Evolutionary conservation across 2,797 vertebrate species (phyloP), one percentile per base, ranked within the genome.

Genomic region (Rhynchotus rufescens): DNA sequence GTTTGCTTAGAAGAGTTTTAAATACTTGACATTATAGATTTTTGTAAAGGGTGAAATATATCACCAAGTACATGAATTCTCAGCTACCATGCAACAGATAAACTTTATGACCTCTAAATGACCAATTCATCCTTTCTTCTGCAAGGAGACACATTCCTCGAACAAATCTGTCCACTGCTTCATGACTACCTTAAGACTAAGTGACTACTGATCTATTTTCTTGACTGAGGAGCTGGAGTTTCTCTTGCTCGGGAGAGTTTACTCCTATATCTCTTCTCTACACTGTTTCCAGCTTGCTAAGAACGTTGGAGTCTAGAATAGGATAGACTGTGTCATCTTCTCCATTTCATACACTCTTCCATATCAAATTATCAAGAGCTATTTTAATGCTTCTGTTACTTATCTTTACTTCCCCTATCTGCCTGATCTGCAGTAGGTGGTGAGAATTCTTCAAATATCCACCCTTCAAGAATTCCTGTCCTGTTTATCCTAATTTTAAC

Each of bases 21-120:
- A 78, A 89, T 78, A 89, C 82, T 87, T 93, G 77, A 81, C 86
- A 85, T 89, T 76, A 60, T 1, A 66, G 51, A n/a, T n/a, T 88
- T 79, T 79, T 79, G 72, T 73, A 52, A 86, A 79, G 56, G 36
- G 40, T 49, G 60, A 89, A 69, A 30, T 8, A 2, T 69, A 25
- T 64, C 81, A 81, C 65, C 30, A 62, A 61, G 68, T 86, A 32
- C 12, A 3, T 21, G 30, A 49, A 68, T 52, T 71, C 57, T 65
- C 28, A 89, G 42, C 38, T 71, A 38, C 52, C 21, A 32, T 57
- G 54, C 26, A 80, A 36, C 47, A 79, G 13, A 3, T 8, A 66
- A 22, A 5, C 9, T 34, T 34, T 56, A 2, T 20, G 26, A 23
- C 26, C 19, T 75, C 71, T 78, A 3, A 22, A 30, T 81, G 72